phyloP scores from a whole-genome alignment of 2,113 vertebrate species.

The Protobothrops mucrosquamatus region DNA sequence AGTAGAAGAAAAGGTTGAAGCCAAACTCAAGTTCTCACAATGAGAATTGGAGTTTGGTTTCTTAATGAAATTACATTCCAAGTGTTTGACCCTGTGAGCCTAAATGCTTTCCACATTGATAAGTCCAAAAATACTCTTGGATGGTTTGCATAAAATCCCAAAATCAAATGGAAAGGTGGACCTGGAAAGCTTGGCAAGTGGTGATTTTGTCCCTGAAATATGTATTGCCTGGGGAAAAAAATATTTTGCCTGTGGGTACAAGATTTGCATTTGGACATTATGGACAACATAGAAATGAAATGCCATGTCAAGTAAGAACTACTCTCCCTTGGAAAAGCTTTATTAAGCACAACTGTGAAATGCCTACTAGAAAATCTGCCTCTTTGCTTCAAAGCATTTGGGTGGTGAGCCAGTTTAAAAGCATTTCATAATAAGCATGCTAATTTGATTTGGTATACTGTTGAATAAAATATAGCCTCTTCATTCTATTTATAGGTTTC shows the following conservation, averaged over 20 bases:
- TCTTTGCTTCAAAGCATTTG: constrained; percentile 73
- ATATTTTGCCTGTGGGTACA: constrained; percentile 57
- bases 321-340: constrained; percentile 62
- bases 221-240: constrained; percentile 45
- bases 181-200: constrained; percentile 72
- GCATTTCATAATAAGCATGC: not conserved
- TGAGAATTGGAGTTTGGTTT: constrained; percentile 62
- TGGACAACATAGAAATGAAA: constrained; percentile 41
- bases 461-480: not conserved
- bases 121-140: constrained; percentile 56
- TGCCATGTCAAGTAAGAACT: constrained; percentile 43
- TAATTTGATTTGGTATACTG: not conserved
- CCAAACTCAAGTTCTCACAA: constrained; percentile 85
- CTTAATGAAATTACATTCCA: constrained; percentile 85
- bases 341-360: constrained; percentile 70
- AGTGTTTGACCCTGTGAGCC: constrained; percentile 76
- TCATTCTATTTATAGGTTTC: not conserved
- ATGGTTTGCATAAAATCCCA: constrained; percentile 53
- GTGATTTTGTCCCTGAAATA: constrained; percentile 48
- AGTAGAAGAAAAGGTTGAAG: constrained; percentile 69
- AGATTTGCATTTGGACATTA: constrained; percentile 35
- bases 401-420: constrained; percentile 72
- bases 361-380: constrained; percentile 66
- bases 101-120: constrained; percentile 65
- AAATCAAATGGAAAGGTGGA: constrained; percentile 74